phyloP scores from a whole-genome alignment of 2,888 invertebrate species.

The Smittia sp. region DNA sequence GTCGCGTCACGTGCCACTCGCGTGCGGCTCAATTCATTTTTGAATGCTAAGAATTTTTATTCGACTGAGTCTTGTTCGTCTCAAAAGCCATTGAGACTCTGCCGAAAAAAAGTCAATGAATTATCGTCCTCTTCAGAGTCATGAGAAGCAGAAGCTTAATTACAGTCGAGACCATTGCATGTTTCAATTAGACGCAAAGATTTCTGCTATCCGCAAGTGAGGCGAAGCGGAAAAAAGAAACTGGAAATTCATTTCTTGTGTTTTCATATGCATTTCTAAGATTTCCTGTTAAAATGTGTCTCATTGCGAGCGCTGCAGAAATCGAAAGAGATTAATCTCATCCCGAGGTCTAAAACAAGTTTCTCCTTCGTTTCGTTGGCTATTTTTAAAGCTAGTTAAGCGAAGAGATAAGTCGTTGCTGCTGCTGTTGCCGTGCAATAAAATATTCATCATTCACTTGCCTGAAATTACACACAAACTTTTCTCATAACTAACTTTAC shows the following conservation, averaged over 20 bases:
- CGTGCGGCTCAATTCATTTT: background rate
- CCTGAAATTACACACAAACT: background rate
- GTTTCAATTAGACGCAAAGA: background rate
- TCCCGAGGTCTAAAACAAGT: background rate
- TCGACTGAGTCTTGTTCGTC: too few relatives aligned
- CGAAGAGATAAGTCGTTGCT: background rate
- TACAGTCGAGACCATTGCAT: background rate
- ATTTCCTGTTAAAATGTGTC: constrained; percentile 14
- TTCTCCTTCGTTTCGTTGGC: background rate
- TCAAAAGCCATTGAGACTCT: too few relatives aligned
- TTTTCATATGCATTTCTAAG: constrained; percentile 20
- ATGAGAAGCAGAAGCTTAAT: background rate
- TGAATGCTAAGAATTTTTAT: too few relatives aligned
- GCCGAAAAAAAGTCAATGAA: too few relatives aligned
- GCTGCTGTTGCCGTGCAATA: background rate
- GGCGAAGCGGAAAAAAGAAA: background rate
- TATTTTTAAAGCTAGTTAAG: constrained; percentile 8
- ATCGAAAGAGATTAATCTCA: constrained; percentile 12
- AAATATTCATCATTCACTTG: constrained; percentile 5
- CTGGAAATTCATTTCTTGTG: background rate
- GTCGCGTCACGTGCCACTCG: constrained; percentile 18
- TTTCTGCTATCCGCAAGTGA: background rate
- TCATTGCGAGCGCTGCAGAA: constrained; percentile 2
- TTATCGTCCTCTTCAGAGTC: too few relatives aligned
- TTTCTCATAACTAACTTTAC: constrained; percentile 4